Evolutionary conservation across 2,797 vertebrate species (phyloP), one percentile per base, ranked within the genome.

Genomic region (Sebastolobus altivelis): DNA sequence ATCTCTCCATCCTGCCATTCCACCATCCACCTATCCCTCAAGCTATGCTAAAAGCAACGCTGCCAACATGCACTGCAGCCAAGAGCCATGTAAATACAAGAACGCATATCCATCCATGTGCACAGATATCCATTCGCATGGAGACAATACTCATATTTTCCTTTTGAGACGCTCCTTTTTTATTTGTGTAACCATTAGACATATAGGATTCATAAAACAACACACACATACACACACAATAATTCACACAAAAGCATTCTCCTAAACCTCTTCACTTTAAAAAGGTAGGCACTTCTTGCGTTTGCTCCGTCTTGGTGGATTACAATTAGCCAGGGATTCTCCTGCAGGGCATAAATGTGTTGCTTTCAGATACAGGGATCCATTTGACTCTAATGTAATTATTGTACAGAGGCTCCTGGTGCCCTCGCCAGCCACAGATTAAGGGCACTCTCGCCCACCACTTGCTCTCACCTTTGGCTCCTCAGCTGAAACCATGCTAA

Each of bases 321-420:
- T 95, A 96, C 95, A 95, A 95, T 95, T 96, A 96, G 91, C 94
- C 93, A 90, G 92, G 93, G 95, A 95, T 95, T 95, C 93, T 94
- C 93, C 95, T 96, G 91, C 89, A 94, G 95, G 96, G 96, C 95
- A 96, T 92, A 95, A 96, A 96, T 96, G 96, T 96, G 96, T 95
- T 95, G 94, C 94, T 96, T 95, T 96, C 95, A 96, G 96, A 96
- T 96, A 96, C 89, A 94, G 92, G 93, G 93, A 96, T 96, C 95
- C 92, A 94, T 95, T 95, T 96, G 91, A 94, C 94, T 96, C 87
- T 95, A 95, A 96, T 96, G 95, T 95, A 95, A 96, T 96, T 96
- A 96, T 93, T 94, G 93, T 93, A 92, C 90, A 72, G 90, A 93
- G 94, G 92, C 87, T 94, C 88, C 90, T 90, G 82, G 81, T 95